Conservation (phyloP, 2,888 invertebrate genomes). For the Tetranychus truncatus region DNA sequence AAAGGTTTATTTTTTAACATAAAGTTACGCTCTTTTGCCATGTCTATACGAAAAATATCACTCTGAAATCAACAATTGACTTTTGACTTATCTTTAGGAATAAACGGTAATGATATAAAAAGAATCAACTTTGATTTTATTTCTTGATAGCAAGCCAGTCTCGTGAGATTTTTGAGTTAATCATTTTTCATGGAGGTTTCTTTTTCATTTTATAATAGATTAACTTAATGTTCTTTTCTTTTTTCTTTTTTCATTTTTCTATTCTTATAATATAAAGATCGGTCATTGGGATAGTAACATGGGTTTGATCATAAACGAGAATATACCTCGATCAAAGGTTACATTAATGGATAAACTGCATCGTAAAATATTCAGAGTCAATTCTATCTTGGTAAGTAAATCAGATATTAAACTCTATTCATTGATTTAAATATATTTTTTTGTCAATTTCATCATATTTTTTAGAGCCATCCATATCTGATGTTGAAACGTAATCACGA, state of each 20-base stretch:
- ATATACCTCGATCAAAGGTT: constrained; percentile 47
- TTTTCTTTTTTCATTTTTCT: background rate
- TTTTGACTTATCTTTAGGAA: too few species aligned
- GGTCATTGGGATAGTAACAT: constrained; percentile 68
- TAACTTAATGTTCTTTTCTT: background rate
- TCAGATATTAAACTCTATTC: constrained; percentile 25
- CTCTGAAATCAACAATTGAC: too few species aligned
- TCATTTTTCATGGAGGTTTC: background rate
- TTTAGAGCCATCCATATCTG: background rate
- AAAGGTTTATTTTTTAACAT: too few species aligned
- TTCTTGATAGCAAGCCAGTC: too few species aligned
- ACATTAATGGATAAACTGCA: constrained; percentile 33
- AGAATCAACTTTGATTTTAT: too few species aligned
- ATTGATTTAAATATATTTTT: background rate
- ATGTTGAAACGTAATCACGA: constrained; percentile 38
- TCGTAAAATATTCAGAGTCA: constrained; percentile 65
- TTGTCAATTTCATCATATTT: too few species aligned
- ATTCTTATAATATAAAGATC: constrained; percentile 38
- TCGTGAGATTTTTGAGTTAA: too few species aligned
- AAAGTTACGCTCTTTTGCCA: too few species aligned
- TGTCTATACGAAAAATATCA: too few species aligned
- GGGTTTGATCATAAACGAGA: constrained; percentile 53
- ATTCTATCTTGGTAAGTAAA: constrained; percentile 48
- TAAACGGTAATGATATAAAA: too few species aligned
- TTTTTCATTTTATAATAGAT: background rate